These are phyloP conservation scores for Oncorhynchus mykiss DNA, from an alignment of 2,113 vertebrate genomes.

Conservation along the genomic window DNA sequence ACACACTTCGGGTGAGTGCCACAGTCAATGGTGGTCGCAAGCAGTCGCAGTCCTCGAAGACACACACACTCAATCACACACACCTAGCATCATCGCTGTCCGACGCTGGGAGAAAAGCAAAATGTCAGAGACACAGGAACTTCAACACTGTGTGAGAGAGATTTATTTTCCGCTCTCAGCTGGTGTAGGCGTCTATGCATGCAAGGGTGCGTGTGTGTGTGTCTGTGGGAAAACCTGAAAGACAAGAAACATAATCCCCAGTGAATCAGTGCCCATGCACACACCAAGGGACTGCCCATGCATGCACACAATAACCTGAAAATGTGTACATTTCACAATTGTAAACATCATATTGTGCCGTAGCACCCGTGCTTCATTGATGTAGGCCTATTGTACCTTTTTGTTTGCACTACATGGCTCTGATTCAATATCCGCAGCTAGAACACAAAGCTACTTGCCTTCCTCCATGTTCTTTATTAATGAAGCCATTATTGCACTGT, in stretches of 20 bases:
- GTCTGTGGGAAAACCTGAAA: constrained; percentile 66
- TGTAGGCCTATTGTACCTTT: neutral
- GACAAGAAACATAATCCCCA: constrained; percentile 36
- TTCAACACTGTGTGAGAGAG: neutral
- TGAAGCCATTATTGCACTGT: constrained; percentile 8
- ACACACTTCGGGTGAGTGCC: neutral
- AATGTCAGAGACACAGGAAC: constrained; percentile 10
- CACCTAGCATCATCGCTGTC: too few species aligned
- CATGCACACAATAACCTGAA: neutral
- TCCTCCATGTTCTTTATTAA: constrained; percentile 3
- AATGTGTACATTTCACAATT: neutral
- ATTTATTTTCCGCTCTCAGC: constrained; percentile 45
- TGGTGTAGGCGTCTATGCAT: constrained; percentile 10
- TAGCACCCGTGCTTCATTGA: neutral
- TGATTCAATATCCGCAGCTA: constrained; percentile 6
- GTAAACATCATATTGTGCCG: neutral
- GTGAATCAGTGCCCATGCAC: neutral
- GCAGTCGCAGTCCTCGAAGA: neutral
- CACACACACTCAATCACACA: neutral
- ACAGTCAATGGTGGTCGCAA: neutral
- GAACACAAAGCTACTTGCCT: neutral
- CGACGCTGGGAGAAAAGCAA: neutral
- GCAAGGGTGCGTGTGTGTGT: constrained; percentile 35
- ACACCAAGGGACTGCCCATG: neutral
- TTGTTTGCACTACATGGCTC: constrained; percentile 27